Base-by-base conservation (phyloP, 2,888 invertebrate species). In the Cheiracanthium punctorium region DNA sequence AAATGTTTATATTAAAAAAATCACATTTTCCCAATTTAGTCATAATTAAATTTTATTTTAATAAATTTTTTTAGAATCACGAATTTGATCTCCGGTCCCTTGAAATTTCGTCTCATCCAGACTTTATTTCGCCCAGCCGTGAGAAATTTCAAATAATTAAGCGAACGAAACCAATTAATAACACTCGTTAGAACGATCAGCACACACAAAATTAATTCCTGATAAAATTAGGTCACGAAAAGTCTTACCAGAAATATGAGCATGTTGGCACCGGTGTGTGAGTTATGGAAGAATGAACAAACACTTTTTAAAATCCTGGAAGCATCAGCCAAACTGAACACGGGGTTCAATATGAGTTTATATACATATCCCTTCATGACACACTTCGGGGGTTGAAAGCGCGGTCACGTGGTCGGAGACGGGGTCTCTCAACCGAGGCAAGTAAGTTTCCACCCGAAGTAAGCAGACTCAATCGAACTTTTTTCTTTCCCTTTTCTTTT, bases 321-420 rank as follows among this genome's bases (percentile, higher is more conserved):
- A 32, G 33, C 37, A 69, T 69, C 69, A 24, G 37, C 20, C 69
- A 69, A 69, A 69, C 69, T 69, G 69, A 69, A 20, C 69, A 69
- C 69, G n/a, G 33, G 69, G 69, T n/a, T 69, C 69, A 69, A 33
- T 69, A 69, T 33, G 33, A 33, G 69, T 69, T 69, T 69, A 69
- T 69, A 69, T 69, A 69, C 69, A 33, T 69, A 33, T 69, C 33
- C 37, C 20, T 14, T 33, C 69, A 33, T 69, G 69, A 69, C 69
- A 69, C 37, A 69, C 69, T 69, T 69, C n/a, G n/a, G 33, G 37
- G 69, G 37, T 33, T 33, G 32, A 33, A 20, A 33, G 37, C 69
- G 37, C 33, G 24, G 20, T 37, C 69, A 69, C 69, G 33, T 69
- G 69, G 10, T 37, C 33, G 33, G 69, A 32, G 33, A 20, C 37